Evolutionary conservation across 37 sponge, comb jelly and placozoan species (phyloP).

Genomic region (Halisarca cf. caerulea): DNA sequence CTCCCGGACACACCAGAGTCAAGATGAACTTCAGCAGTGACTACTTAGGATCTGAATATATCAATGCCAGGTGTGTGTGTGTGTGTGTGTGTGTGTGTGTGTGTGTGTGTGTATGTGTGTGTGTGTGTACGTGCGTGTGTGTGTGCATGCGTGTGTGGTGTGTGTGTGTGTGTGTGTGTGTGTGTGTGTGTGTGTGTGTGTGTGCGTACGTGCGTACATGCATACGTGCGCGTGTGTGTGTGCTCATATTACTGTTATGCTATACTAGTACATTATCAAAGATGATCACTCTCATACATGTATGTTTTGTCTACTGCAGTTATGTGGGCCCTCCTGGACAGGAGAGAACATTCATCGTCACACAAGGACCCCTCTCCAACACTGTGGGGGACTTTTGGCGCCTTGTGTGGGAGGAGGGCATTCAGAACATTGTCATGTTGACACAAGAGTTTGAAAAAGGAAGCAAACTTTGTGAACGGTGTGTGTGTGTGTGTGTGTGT

Average conservation of each 20-base stretch:
- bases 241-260: too few relatives aligned
- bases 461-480: background rate
- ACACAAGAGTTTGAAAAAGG: conserved; percentile 27
- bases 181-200: too few relatives aligned
- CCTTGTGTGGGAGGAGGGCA: conserved; percentile 62
- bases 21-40: conserved; percentile 62
- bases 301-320: conserved; percentile 16
- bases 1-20: conserved; percentile 66
- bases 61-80: conserved; percentile 73
- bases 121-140: too few relatives aligned
- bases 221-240: too few relatives aligned
- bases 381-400: conserved; percentile 71
- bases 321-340: conserved; percentile 43
- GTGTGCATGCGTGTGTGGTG: too few relatives aligned
- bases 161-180: too few relatives aligned
- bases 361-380: conserved; percentile 45
- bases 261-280: too few relatives aligned
- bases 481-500: too few relatives aligned
- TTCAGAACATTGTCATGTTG: conserved; percentile 31
- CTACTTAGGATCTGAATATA: conserved; percentile 81
- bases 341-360: conserved; percentile 37
- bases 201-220: too few relatives aligned
- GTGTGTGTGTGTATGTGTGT: too few relatives aligned
- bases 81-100: too few relatives aligned
- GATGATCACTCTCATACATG: too few relatives aligned